Evolutionary conservation across 1,140 invertebrate species (phyloP), one percentile per base, ranked within the genome.

Genomic region (Bilobella aurantiaca): DNA sequence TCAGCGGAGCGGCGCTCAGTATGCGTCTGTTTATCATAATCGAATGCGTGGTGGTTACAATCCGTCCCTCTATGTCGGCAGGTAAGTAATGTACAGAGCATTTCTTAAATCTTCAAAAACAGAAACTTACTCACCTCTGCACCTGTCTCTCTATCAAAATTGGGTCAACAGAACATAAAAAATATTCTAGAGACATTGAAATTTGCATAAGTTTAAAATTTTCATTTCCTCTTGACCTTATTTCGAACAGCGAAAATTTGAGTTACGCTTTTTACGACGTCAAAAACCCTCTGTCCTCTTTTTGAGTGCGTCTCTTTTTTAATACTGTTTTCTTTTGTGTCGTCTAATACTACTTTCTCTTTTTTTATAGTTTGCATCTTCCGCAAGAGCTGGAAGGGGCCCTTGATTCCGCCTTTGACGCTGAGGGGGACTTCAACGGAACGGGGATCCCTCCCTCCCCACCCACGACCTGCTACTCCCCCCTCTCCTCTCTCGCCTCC

Each of bases 1-100:
- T 27, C 71, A 73, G 46, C 59, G 69, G 46, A 70, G 62, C 30
- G 71, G 71, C 47, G 71, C 71, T 30, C 64, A 66, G 27, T 73
- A 61, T 58, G 66, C 69, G 21, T 70, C 68, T 28, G 63, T 21
- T 63, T 29, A 63, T 61, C 71, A 73, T 62, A 73, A 70, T 53
- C 64, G 71, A 28, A 68, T 73, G 66, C 65, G 66, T 42, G 71
- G 67, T 21, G 71, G 71, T 21, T 66, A 62, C 56, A 68, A 72
- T 47, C 65, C 71, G 21, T 62, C 64, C 16, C 57, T 70, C 23
- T 73, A 73, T 32, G 71, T 73, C 8, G 57, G 21, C 34, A 42
- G 34, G 34, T 42, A 18, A 18, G 34, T 42, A 12, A 8, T 18
- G n/a, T n/a, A n/a, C n/a, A n/a, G n/a, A n/a, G n/a, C n/a, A n/a